Evolutionary conservation across 2,888 invertebrate species (phyloP), one percentile per base, ranked within the genome.

Genomic region (Acholoe squamosa): DNA sequence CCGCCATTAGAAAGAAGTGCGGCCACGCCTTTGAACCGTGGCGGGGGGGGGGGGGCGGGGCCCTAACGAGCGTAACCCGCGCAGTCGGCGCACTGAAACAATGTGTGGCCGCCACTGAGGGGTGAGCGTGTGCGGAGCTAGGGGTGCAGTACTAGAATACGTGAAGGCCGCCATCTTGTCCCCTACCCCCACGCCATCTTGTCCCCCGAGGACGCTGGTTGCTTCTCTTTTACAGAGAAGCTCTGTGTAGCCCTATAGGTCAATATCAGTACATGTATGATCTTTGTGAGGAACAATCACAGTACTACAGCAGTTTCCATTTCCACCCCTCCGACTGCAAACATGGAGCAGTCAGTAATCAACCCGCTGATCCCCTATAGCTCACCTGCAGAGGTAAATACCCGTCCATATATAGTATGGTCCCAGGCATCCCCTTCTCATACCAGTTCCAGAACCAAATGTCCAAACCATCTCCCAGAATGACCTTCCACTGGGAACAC

Each of bases 1-100:
- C 84, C 84, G 22, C 84, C 84, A 84, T 84, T 84, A 84, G 84
- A 84, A 84, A 12, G 84, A 84, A 84, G 34, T 25, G 84, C n/a
- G 19, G 25, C 51, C 14, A 33, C 84, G 84, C 84, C 43, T 84
- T 84, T 84, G 84, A 84, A 84, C 84, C 84, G 84, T 84, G 84
- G 84, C 84, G n/a, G n/a, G n/a, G n/a, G n/a, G 80, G 71, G 7
- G 76, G 76, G 16, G 5, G 84, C 51, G 5, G 77, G 77, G 5
- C 33, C 77, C 51, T 84, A 84, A 84, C 84, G 84, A 84, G 84
- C 84, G 52, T 43, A 61, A 61, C 61, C 61, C 61, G 61, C 61
- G 61, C 61, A 61, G 61, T 61, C 61, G 61, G 61, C 61, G 61
- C 76, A 28, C 76, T 76, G 76, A 76, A 76, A 76, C 76, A 76